Conservation (phyloP, 2,113 vertebrate species). For the Noctilio leporinus region DNA sequence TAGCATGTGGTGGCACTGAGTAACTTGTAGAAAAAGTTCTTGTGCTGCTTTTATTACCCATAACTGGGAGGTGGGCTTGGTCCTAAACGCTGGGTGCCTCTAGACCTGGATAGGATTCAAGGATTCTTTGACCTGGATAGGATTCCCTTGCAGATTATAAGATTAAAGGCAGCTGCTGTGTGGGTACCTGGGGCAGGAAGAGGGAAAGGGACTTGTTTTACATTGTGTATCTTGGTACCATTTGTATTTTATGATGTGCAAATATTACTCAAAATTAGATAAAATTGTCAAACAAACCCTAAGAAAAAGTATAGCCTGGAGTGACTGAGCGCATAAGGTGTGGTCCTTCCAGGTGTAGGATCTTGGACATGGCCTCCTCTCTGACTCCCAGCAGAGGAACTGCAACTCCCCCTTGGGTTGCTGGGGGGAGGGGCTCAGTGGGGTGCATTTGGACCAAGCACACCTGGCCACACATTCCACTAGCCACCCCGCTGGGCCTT, state of each 20-base stretch:
- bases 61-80: not conserved
- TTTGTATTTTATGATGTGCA: not conserved
- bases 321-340: not conserved
- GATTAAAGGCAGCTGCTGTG: not conserved
- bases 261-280: not conserved
- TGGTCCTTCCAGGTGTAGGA: not conserved
- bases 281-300: not conserved
- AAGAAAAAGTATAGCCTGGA: not conserved
- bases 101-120: not conserved
- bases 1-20: accelerated
- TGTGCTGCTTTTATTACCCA: not conserved
- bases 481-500: not conserved
- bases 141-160: too few species aligned
- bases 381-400: not conserved
- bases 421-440: accelerated
- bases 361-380: too few species aligned
- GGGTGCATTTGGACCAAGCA: not conserved
- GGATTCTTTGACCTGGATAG: too few species aligned
- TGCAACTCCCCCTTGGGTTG: accelerated
- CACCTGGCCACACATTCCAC: not conserved
- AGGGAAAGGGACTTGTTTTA: not conserved
- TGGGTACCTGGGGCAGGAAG: accelerated
- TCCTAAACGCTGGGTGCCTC: not conserved
- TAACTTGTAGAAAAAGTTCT: too few species aligned
- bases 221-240: not conserved